Percentiles rank a stretch among this genome's conserved stretches.
Evolutionary conservation across 2,113 vertebrate species (phyloP).

Genomic region (Ranitomeya variabilis): DNA sequence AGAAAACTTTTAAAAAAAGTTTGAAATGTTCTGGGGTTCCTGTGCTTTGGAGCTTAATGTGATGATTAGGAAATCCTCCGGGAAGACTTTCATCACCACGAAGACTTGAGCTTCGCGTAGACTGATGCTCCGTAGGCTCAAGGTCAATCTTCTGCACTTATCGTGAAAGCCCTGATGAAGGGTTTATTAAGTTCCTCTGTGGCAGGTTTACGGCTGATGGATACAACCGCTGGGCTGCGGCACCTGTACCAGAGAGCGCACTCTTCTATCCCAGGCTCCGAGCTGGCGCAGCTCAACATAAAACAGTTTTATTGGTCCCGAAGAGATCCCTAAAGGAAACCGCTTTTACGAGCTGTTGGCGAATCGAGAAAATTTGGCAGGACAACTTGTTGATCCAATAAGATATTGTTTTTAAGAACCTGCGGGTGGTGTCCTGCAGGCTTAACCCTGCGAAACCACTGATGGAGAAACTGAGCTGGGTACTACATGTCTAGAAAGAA

Average conservation of each 20-base stretch:
- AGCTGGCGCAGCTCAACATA: neutral
- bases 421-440: neutral
- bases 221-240: neutral
- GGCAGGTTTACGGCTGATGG: neutral
- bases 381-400: constrained; percentile 51
- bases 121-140: neutral
- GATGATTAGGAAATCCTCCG: neutral
- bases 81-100: neutral
- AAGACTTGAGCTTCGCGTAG: neutral
- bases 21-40: neutral
- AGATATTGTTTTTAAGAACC: constrained; percentile 43
- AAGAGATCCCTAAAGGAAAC: constrained; percentile 36
- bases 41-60: neutral
- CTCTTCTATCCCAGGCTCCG: neutral
- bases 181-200: neutral
- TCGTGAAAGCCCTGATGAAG: neutral
- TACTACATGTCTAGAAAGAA: neutral
- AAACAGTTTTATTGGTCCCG: constrained; percentile 48
- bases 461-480: neutral
- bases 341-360: constrained; percentile 43
- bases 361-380: constrained; percentile 40
- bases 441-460: neutral
- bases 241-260: neutral
- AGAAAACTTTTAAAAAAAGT: too few species aligned
- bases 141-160: neutral